phyloP scores from a whole-genome alignment of 2,888 invertebrate species.

The Drosophila atripex region DNA sequence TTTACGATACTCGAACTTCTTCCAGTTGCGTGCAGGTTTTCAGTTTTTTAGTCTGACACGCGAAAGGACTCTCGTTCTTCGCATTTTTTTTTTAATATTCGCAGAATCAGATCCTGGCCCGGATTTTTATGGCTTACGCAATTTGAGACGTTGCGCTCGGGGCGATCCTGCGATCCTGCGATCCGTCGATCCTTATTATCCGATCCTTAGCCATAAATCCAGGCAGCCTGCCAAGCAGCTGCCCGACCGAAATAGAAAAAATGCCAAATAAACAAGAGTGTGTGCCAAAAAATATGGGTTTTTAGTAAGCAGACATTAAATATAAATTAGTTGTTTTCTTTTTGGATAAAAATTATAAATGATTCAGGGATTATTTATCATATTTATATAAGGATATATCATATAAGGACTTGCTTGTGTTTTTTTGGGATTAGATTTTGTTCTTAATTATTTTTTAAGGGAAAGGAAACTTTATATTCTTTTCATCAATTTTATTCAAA shows the following conservation, averaged over 20 bases:
- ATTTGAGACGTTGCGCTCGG: slow-evolving; percentile 27
- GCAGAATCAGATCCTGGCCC: slow-evolving; percentile 44
- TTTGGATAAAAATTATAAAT: no score
- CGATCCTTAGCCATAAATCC: slow-evolving; percentile 38
- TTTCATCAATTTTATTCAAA: no score
- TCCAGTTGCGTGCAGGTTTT: slow-evolving; percentile 69
- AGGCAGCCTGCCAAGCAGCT: slow-evolving; percentile 22
- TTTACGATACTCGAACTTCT: slow-evolving; percentile 64
- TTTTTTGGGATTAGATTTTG: no score
- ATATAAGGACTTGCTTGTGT: no score
- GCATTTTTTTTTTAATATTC: slow-evolving; percentile 29
- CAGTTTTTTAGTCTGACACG: slow-evolving; percentile 72
- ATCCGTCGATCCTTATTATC: slow-evolving; percentile 5
- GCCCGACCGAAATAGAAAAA: no score
- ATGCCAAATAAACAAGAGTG: slow-evolving; percentile 23
- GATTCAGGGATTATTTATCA: no score
- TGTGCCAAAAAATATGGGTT: slow-evolving; percentile 20
- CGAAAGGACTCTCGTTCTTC: slow-evolving; percentile 44
- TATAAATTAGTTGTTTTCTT: not conserved
- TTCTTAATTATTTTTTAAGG: no score
- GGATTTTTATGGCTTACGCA: slow-evolving; percentile 65
- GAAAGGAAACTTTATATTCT: no score
- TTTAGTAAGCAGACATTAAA: not conserved
- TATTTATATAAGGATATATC: no score
- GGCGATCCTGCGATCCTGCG: not conserved